Evolutionary conservation across 2,113 vertebrate species (phyloP).

Genomic region (Neotoma lepida): DNA sequence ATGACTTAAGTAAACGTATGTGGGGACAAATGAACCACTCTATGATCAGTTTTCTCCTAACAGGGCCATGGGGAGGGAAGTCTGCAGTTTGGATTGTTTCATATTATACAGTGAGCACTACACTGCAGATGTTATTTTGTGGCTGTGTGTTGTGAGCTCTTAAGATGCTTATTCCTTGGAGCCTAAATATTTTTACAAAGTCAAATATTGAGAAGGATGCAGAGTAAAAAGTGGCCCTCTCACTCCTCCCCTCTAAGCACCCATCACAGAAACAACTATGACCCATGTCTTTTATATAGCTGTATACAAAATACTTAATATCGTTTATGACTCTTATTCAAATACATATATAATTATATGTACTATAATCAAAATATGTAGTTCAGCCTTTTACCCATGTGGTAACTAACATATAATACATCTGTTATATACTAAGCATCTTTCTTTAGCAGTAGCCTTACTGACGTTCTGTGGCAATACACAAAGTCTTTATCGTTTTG

Average conservation of each 20-base stretch:
- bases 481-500: background rate
- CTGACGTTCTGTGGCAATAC: background rate
- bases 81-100: background rate
- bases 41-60: background rate
- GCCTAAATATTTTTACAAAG: background rate
- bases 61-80: background rate
- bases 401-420: background rate
- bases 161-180: conserved; percentile 7
- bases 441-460: conserved; percentile 35
- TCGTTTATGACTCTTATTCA: background rate
- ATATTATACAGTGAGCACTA: background rate
- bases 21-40: background rate
- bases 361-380: conserved; percentile 15
- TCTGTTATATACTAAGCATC: conserved; percentile 8
- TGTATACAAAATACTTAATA: background rate
- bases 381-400: conserved; percentile 2
- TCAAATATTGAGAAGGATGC: background rate
- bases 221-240: background rate
- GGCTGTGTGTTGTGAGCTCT: conserved; percentile 18
- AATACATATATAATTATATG: background rate
- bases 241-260: background rate
- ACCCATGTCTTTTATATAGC: conserved; percentile 33
- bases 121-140: background rate
- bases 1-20: background rate
- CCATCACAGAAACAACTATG: background rate